Evolutionary conservation across 2,797 vertebrate genomes (phyloP).

Genomic region (Tragelaphus oryx): DNA sequence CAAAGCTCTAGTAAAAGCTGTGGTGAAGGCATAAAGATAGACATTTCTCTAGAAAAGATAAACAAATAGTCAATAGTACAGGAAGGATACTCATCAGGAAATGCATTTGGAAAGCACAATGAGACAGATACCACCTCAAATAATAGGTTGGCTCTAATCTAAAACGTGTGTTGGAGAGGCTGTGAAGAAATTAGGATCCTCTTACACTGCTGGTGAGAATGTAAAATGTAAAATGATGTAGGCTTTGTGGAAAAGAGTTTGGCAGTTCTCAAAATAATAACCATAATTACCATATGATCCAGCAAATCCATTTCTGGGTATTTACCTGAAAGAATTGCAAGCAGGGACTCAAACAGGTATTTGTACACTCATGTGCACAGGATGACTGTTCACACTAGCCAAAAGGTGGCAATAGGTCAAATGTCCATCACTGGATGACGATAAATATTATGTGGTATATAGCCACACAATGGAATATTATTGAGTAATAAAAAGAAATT

Average conservation of each 20-base stretch:
- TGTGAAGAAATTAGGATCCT: neutral
- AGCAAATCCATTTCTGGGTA: neutral
- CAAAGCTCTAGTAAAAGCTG: neutral
- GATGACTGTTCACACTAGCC: neutral
- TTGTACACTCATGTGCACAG: neutral
- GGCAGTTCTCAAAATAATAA: neutral
- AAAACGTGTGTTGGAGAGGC: neutral
- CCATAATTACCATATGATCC: neutral
- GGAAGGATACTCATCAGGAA: neutral
- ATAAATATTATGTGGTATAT: too few relatives aligned
- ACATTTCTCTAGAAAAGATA: neutral
- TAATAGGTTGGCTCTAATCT: neutral
- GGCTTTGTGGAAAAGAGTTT: neutral
- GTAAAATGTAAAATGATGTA: neutral
- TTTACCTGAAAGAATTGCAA: neutral
- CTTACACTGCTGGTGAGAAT: neutral
- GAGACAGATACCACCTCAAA: neutral
- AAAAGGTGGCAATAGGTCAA: neutral
- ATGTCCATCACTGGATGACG: neutral
- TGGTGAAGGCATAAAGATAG: neutral
- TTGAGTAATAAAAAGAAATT: neutral
- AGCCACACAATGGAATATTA: neutral
- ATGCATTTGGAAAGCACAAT: neutral
- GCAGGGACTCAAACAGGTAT: neutral
- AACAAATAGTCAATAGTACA: neutral